Evolutionary conservation across 2,888 invertebrate genomes (phyloP), one percentile per base, ranked within the genome.

Genomic region (Mesochorus sp.): DNA sequence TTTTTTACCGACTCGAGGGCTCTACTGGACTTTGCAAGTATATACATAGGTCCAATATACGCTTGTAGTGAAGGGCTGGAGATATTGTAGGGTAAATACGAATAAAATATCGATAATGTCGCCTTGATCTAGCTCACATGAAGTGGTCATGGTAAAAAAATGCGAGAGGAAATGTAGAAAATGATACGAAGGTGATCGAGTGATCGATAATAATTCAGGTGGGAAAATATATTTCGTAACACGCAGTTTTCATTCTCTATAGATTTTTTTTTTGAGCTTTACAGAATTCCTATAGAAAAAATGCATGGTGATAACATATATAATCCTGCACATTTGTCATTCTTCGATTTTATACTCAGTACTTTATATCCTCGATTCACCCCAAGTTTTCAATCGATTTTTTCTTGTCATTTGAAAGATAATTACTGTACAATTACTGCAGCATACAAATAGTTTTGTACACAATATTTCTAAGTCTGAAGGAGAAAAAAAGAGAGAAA

Each of bases 91-190:
- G 79, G 84, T 85, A 84, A 84, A 83, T 83, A 83, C 72, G 85
- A 85, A 85, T 86, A 85, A 87, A 86, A 86, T 85, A 84, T 85
- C 84, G 84, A 84, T 84, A 81, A 84, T 82, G 82, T 82, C 75
- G 75, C 34, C 19, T 71, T 28, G 14, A 19, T 57, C 64, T 57
- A 59, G 62, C 59, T 37, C 47, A 28, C 66, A 71, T 68, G 44
- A 82, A 80, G 81, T 78, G 82, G 80, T 57, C 55, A 59, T 37
- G 31, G 28, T 10, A 17, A 49, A 28, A 12, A 26, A 37, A 19
- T 19, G 24, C 6, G 12, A 59, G 37, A 59, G 24, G 19, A 17
- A 21, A 10, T 37, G 2, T 34, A 3, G 44, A 42, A 67, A 42
- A 55, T 31, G 6, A 28, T 4, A 19, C 17, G 28, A 28, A 19